These are phyloP conservation scores for Lasiommata megera DNA, from an alignment of 2,888 invertebrate species.

Conservation along the genomic window DNA sequence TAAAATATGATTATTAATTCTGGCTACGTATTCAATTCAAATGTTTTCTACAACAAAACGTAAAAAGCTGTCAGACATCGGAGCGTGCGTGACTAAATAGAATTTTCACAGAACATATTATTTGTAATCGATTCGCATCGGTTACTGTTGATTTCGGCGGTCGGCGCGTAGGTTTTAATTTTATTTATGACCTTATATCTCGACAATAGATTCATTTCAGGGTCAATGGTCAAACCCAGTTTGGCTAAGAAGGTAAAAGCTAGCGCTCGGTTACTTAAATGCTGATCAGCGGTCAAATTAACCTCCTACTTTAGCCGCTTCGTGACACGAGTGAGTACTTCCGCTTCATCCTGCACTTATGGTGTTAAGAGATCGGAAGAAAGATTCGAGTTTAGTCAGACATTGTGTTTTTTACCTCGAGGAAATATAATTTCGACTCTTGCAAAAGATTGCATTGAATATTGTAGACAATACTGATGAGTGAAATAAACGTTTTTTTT, in stretches of 20 bases:
- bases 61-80: not conserved
- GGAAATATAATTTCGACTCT: too few species aligned
- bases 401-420: too few species aligned
- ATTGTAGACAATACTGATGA: too few species aligned
- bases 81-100: slow-evolving; percentile 18
- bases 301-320: too few species aligned
- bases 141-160: slow-evolving; percentile 41
- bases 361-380: too few species aligned
- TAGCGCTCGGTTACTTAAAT: not conserved
- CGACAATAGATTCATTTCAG: slow-evolving; percentile 18
- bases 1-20: too few species aligned
- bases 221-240: slow-evolving; percentile 17
- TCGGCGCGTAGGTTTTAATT: slow-evolving; percentile 16
- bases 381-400: too few species aligned
- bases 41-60: slow-evolving; percentile 6
- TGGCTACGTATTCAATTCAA: too few species aligned
- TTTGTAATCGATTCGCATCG: slow-evolving; percentile 50
- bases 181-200: slow-evolving; percentile 13
- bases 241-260: slow-evolving; percentile 16
- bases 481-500: too few species aligned
- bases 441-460: too few species aligned
- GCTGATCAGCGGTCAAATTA: not conserved
- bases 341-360: too few species aligned
- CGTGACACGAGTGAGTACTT: too few species aligned
- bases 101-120: slow-evolving; percentile 29